phyloP scores from a whole-genome alignment of 1,140 invertebrate species.

The Archegozetes longisetosus region DNA sequence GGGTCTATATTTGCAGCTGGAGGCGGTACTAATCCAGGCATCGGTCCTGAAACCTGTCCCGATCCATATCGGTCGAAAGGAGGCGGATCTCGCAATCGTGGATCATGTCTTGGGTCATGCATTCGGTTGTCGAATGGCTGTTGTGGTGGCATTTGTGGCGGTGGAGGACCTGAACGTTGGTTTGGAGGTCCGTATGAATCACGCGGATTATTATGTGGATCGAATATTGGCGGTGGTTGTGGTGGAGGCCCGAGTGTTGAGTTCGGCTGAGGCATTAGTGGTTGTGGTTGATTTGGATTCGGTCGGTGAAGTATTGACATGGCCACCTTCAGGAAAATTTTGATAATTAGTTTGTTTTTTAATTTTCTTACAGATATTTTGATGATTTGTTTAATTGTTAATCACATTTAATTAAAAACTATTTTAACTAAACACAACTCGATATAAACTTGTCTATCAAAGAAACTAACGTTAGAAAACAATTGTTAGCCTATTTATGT shows the following conservation, averaged over 20 bases:
- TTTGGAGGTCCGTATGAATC: no score
- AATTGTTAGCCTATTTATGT: no score
- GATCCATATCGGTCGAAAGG: background rate
- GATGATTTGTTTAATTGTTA: no score
- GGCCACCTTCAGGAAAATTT: no score
- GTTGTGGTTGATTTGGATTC: background rate
- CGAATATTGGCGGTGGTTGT: conserved; percentile 35
- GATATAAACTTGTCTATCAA: no score
- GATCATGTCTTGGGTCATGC: conserved; percentile 26
- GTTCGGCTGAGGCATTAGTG: conserved; percentile 15
- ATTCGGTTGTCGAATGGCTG: conserved; percentile 28
- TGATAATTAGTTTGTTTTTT: no score
- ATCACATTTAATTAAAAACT: no score
- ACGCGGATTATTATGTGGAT: no score
- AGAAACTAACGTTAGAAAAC: no score
- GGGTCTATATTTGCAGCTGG: background rate
- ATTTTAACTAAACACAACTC: no score
- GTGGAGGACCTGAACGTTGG: conserved; percentile 28
- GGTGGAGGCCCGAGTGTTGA: conserved; percentile 19
- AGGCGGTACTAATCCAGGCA: background rate
- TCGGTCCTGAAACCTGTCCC: background rate
- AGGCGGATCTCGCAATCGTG: background rate
- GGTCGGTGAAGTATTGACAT: conserved; percentile 13
- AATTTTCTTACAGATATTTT: no score
- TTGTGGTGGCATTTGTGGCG: conserved; percentile 32